Base-by-base conservation (phyloP, 2,797 vertebrate genomes). In the Onychomys arenicola region DNA sequence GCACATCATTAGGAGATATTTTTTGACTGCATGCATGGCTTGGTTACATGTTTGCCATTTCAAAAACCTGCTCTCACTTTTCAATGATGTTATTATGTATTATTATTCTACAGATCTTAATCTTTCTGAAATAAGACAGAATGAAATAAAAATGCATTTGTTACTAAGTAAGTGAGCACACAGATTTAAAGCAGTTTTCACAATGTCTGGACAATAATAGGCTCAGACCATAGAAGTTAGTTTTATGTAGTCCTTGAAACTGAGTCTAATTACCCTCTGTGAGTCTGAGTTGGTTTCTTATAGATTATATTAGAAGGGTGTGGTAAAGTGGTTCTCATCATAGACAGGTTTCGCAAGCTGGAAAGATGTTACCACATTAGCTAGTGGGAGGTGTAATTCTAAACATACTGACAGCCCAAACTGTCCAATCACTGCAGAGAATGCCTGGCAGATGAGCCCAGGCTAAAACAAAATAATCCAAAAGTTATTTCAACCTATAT, bases 161-260 rank as follows among this genome's bases (percentile, higher is more conserved):
- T 92, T 81, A 43, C 87, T 91, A 67, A 93, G 49, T 73, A 90
- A 90, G 71, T 69, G 37, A 91, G 34, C 10, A 88, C 84, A 49
- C 21, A 57, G 8, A 76, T 87, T 86, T 29, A 86, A 95, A 94
- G 65, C 16, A 71, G 23, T 88, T 85, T 93, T 94, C 55, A 65
- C 6, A 81, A 29, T 75, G 61, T 76, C 77, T 75, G 61, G 57
- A 61, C 59, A 71, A 75, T 32, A 86, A 25, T 87, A 61, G 71
- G 17, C 59, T 81, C 7, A 10, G 52, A 77, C 59, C 14, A 82
- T 49, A 46, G 37, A 88, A 49, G 37, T 63, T 87, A 86, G 32
- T 96, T 96, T 89, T 91, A 52, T 81, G 55, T 76, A 37, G 95
- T 81, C 29, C 29, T 84, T 81, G 37, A 90, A 94, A 93, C 83